Conservation (phyloP, 1,140 invertebrate species). For the Thaumetopoea pityocampa region DNA sequence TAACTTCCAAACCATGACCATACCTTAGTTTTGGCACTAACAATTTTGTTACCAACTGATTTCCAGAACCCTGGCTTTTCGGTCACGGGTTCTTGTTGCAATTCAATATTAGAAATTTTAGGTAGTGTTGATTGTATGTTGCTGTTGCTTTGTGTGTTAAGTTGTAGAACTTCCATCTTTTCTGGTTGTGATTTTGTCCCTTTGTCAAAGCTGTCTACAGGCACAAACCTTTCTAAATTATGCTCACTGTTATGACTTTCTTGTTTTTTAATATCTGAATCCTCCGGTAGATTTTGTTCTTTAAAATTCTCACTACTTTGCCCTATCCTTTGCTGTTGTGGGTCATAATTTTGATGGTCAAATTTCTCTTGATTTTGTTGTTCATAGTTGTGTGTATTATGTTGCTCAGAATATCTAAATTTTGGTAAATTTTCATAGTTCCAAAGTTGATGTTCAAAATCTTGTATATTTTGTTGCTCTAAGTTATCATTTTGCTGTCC, state of each 20-base stretch:
- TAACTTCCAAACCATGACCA: constrained; percentile 66
- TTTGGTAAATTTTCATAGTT: constrained; percentile 20
- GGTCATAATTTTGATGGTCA: constrained; percentile 8
- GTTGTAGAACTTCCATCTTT: too few species aligned
- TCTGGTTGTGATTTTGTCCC: too few species aligned
- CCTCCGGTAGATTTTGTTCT: background rate
- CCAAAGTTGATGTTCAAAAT: constrained; percentile 7
- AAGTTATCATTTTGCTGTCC: constrained; percentile 22
- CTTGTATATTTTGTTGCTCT: constrained; percentile 16
- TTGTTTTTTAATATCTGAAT: background rate
- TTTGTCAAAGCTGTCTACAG: too few species aligned
- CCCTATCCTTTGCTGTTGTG: constrained; percentile 9
- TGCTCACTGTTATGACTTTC: too few species aligned
- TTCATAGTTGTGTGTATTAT: constrained; percentile 18
- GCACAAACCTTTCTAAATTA: too few species aligned
- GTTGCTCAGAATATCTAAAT: constrained; percentile 22
- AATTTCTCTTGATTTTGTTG: constrained; percentile 23
- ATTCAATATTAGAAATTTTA: background rate
- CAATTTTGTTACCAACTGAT: constrained; percentile 71
- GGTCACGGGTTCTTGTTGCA: constrained; percentile 32
- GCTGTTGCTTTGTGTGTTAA: background rate
- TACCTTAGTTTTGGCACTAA: constrained; percentile 75
- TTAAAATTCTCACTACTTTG: constrained; percentile 3
- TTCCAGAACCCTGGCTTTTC: constrained; percentile 75
- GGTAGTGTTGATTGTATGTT: background rate